These are phyloP conservation scores for Keiferia lycopersicella DNA, from an alignment of 2,888 invertebrate species.

Conservation along the genomic window DNA sequence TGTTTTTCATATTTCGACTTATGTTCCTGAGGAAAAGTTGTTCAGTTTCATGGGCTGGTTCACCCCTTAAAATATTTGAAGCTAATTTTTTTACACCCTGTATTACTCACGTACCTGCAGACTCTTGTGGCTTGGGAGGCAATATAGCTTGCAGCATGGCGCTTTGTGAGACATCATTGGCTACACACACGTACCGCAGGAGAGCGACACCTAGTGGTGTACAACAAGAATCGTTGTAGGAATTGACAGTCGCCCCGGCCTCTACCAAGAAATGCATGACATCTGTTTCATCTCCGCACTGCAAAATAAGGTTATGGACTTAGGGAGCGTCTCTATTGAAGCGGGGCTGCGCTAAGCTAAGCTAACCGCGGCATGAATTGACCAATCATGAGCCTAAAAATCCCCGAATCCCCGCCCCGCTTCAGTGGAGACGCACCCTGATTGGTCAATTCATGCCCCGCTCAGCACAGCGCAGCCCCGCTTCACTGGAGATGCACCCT, in stretches of 20 bases:
- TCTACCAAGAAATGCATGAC: slow-evolving; percentile 68
- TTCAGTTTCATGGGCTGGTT: too few relatives aligned
- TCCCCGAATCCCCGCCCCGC: too few relatives aligned
- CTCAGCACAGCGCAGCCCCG: too few relatives aligned
- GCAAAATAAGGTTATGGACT: slow-evolving; percentile 8
- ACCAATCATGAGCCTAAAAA: too few relatives aligned
- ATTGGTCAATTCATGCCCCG: too few relatives aligned
- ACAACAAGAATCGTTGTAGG: slow-evolving; percentile 78
- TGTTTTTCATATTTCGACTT: too few relatives aligned
- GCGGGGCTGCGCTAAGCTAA: too few relatives aligned
- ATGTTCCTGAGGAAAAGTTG: too few relatives aligned
- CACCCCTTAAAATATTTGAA: background rate
- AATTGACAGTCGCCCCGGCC: slow-evolving; percentile 75
- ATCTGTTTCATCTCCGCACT: slow-evolving; percentile 62
- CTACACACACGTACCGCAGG: slow-evolving; percentile 57
- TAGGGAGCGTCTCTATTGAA: too few relatives aligned
- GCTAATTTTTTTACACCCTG: background rate
- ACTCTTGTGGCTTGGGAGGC: slow-evolving; percentile 34
- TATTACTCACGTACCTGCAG: background rate
- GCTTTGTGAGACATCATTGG: slow-evolving; percentile 45
- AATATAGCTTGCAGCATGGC: slow-evolving; percentile 52
- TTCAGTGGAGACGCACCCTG: too few relatives aligned
- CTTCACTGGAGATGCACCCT: too few relatives aligned
- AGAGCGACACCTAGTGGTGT: slow-evolving; percentile 73
- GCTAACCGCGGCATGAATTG: too few relatives aligned